phyloP scores from a whole-genome alignment of 2,113 vertebrate genomes.

The Donacobius atricapilla region DNA sequence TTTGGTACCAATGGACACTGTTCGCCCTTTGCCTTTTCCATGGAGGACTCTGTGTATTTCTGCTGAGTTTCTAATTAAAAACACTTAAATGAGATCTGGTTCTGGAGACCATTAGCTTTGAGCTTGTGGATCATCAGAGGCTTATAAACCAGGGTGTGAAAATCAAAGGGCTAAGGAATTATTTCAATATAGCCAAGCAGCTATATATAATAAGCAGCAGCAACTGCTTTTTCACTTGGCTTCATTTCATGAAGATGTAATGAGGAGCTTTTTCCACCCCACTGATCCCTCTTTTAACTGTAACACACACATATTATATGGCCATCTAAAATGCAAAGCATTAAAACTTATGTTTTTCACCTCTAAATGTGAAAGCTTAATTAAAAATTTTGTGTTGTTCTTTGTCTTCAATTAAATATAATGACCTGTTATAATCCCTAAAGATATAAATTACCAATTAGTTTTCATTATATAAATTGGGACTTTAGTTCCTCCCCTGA shows the following conservation, averaged over 20 bases:
- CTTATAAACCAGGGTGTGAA: neutral
- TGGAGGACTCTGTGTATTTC: neutral
- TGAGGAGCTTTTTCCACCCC: neutral
- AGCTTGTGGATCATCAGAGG: slow-evolving; percentile 13
- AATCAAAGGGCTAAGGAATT: neutral
- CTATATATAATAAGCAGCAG: neutral
- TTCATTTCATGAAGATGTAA: neutral
- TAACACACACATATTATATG: neutral
- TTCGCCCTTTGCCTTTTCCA: neutral
- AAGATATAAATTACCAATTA: neutral
- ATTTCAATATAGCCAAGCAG: neutral
- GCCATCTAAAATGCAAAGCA: neutral
- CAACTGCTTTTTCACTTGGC: neutral
- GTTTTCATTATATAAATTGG: slow-evolving; percentile 12
- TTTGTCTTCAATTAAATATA: neutral
- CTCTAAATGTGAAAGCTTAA: neutral
- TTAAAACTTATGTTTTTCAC: neutral
- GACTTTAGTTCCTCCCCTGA: neutral
- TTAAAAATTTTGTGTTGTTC: neutral
- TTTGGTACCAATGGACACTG: neutral
- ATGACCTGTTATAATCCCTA: neutral
- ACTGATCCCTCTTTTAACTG: neutral
- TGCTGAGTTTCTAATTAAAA: neutral
- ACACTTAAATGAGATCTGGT: neutral
- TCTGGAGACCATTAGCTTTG: neutral